Evolutionary conservation across 1,140 invertebrate genomes (phyloP).

Genomic region (Drosophila baimaii): DNA sequence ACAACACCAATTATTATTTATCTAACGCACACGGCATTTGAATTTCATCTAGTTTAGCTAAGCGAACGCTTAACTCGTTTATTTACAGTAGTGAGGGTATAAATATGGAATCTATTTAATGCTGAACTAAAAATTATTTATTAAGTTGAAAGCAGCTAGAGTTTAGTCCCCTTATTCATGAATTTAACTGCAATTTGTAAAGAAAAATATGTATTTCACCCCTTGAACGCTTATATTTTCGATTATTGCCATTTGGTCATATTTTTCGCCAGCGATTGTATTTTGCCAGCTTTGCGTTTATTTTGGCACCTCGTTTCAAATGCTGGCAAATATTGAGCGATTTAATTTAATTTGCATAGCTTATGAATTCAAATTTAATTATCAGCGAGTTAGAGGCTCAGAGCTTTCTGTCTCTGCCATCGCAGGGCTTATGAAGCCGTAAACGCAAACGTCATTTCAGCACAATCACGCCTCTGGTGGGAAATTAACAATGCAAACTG

Average conservation of each 20-base stretch:
- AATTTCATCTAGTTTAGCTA: neutral
- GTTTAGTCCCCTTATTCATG: too few species aligned
- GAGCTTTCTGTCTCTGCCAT: slow-evolving; percentile 8
- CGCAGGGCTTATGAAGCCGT: slow-evolving; percentile 12
- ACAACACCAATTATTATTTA: slow-evolving; percentile 4
- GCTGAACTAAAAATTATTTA: neutral
- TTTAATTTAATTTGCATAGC: slow-evolving; percentile 29
- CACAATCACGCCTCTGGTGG: slow-evolving; percentile 41
- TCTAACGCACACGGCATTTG: neutral
- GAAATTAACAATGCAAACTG: slow-evolving; percentile 68
- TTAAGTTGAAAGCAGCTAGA: too few species aligned
- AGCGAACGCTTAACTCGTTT: neutral
- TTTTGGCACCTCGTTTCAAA: slow-evolving; percentile 9
- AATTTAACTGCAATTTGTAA: neutral
- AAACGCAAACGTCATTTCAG: slow-evolving; percentile 46
- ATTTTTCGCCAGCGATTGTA: neutral
- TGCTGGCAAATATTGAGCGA: slow-evolving; percentile 6
- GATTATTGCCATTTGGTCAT: neutral
- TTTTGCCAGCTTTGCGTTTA: neutral
- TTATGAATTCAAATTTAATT: slow-evolving; percentile 33
- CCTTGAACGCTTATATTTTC: neutral
- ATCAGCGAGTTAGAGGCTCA: slow-evolving; percentile 7
- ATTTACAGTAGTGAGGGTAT: neutral
- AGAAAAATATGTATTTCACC: neutral
- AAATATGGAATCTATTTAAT: neutral